These are phyloP conservation scores for Parazoanthus swiftii DNA, from an alignment of 92 coral and sea anemone genomes.

Conservation along the genomic window DNA sequence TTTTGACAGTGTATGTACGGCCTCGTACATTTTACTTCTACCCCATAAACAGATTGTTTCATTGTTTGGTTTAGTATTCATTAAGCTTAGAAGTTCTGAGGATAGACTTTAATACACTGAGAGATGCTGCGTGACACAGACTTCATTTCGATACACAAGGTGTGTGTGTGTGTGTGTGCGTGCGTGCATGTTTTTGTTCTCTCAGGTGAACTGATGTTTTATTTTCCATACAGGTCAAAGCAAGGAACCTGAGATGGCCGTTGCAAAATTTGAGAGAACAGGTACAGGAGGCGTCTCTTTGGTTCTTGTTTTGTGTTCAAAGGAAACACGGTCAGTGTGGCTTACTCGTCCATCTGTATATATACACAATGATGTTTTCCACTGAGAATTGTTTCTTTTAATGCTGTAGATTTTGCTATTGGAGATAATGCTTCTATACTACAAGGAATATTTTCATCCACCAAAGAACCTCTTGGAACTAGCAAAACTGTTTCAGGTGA, in stretches of 20 bases:
- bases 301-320: not conserved
- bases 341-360: not conserved
- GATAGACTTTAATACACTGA: too few species aligned
- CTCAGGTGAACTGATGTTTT: not conserved
- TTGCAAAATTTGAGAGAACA: conserved; percentile 84
- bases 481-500: conserved; percentile 94
- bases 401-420: conserved; percentile 68
- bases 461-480: conserved; percentile 65
- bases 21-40: too few species aligned
- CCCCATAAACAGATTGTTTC: too few species aligned
- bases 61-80: too few species aligned
- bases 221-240: conserved; percentile 43
- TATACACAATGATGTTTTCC: not conserved
- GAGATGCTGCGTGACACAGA: too few species aligned
- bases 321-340: not conserved
- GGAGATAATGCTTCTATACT: conserved; percentile 85
- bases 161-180: not conserved
- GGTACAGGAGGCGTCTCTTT: conserved; percentile 42
- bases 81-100: too few species aligned
- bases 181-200: not conserved
- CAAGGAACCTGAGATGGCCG: conserved; percentile 68
- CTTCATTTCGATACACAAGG: not conserved
- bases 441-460: conserved; percentile 78
- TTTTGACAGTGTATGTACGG: too few species aligned
- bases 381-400: not conserved